Base-by-base conservation (phyloP, 2,797 vertebrate species). In the Enteromius treurensis region DNA sequence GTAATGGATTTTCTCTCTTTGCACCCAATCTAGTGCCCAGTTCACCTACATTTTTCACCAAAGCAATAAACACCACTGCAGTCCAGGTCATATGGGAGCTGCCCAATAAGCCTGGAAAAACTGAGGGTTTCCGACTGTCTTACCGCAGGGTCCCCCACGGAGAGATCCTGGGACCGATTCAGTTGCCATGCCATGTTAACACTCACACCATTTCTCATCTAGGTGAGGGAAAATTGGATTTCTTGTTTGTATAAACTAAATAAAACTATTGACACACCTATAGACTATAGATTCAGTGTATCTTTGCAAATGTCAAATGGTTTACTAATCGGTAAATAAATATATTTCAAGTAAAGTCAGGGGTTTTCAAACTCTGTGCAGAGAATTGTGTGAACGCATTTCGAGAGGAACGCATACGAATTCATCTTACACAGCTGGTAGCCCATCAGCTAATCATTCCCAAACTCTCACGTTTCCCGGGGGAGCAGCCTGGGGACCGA, bases 61-160 rank as follows among this genome's bases (percentile, higher is more conserved):
- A 88, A 80, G 88, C 90, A 80, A 53, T 92, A 74, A 90, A 86
- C 9, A 34, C 70, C 68, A 91, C 90, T 3, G 84, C 90, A 0
- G 86, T 91, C 47, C 90, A 88, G 87, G 89, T 90, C 47, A 88
- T 90, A 47, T 93, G 91, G 92, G 89, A 91, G 84, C 86, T 89
- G 40, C 88, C 91, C 2, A 81, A 78, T 62, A 89, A 88, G 51
- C 79, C 83, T 1, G 90, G 89, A 32, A 77, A 78, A 64, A 87
- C 89, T 0, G 86, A 89, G 21, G 92, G 92, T 29, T 93, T 93
- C 86, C 89, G 86, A 17, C 86, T 93, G 19, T 91, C 89, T 14
- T 86, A 89, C 75, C 75, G 74, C 53, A 91, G 89, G 77, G 88
- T 93, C 53, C 90, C 89, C 1, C 84, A 85, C 1, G 74, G 86